These are phyloP conservation scores for Thymelicus sylvestris DNA, from an alignment of 2,888 invertebrate species.

Conservation along the genomic window DNA sequence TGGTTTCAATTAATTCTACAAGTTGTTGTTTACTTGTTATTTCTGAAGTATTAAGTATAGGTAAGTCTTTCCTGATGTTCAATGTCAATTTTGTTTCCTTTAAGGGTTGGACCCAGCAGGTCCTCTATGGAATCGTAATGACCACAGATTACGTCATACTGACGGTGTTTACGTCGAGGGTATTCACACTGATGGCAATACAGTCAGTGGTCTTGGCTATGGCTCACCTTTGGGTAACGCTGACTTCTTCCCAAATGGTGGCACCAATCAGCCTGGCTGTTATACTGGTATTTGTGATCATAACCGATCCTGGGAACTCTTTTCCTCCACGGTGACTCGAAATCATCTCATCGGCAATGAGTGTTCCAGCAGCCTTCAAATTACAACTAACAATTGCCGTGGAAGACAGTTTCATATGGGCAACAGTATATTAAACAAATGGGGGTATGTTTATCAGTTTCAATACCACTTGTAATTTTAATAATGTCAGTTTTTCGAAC, in stretches of 20 bases:
- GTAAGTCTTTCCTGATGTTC: background rate
- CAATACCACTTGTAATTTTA: no score
- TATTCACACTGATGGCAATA: conserved; percentile 48
- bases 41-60: no score
- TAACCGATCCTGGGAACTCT: conserved; percentile 59
- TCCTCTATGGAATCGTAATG: conserved; percentile 59
- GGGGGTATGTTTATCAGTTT: conserved; percentile 47
- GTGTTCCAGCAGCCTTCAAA: conserved; percentile 50
- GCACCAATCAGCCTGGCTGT: conserved; percentile 63
- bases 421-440: conserved; percentile 55
- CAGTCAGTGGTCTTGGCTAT: conserved; percentile 38
- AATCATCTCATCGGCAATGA: conserved; percentile 55
- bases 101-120: conserved; percentile 60
- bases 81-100: background rate
- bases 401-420: conserved; percentile 55
- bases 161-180: conserved; percentile 54
- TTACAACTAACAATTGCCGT: conserved; percentile 53
- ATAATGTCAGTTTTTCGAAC: no score
- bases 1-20: no score
- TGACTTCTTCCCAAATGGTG: conserved; percentile 85
- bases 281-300: conserved; percentile 57
- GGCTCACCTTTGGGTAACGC: conserved; percentile 66
- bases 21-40: no score
- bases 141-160: conserved; percentile 31
- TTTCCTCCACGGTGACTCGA: conserved; percentile 54